Evolutionary conservation across 2,113 vertebrate species (phyloP).

Genomic region (Budorcas taxicolor): DNA sequence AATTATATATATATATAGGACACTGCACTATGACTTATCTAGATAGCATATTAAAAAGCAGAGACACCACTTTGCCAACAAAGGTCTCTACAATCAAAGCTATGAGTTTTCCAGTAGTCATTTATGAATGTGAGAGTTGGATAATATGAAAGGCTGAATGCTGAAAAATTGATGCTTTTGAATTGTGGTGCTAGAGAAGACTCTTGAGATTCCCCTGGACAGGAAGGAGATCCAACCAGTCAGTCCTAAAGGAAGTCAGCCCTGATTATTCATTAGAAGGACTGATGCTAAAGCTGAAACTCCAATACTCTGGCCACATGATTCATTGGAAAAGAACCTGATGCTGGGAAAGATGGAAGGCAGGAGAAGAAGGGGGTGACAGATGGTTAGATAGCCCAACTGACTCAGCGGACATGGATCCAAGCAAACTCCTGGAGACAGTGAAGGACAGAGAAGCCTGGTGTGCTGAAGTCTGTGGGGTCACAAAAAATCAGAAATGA

Average conservation of each 20-base stretch:
- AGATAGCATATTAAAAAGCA: fast-evolving
- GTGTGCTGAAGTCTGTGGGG: not conserved
- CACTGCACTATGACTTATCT: not conserved
- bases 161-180: not conserved
- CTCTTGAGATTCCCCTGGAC: not conserved
- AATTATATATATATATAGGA: not conserved
- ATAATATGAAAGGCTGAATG: not conserved
- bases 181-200: not conserved
- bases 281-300: not conserved
- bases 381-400: not conserved
- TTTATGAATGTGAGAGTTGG: not conserved
- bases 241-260: not conserved
- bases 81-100: not conserved
- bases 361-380: not conserved
- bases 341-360: not conserved
- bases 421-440: not conserved
- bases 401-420: not conserved
- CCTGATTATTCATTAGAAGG: not conserved
- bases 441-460: not conserved
- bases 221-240: not conserved
- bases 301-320: not conserved
- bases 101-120: not conserved
- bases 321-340: not conserved
- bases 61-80: not conserved
- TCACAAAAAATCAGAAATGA: not conserved